A percentile compares a stretch with the other conserved stretches of the same genome.
These are phyloP conservation scores for Euzophera pinguis DNA, from an alignment of 2,888 invertebrate genomes.

Conservation along the genomic window DNA sequence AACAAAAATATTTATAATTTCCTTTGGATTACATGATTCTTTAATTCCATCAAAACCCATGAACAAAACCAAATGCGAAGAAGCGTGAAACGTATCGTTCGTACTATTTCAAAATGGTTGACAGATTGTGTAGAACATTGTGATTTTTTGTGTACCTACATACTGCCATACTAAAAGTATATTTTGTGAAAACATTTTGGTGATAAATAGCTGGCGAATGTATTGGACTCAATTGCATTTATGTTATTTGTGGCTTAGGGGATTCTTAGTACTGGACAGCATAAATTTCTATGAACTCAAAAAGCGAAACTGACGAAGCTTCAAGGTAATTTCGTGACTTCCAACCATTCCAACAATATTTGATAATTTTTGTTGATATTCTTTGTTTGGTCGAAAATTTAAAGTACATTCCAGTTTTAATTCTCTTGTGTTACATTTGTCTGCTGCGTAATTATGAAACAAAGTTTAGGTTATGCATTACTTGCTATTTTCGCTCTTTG, in stretches of 20 bases:
- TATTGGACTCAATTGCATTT: slow-evolving; percentile 43
- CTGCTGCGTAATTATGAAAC: slow-evolving; percentile 38
- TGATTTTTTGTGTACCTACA: slow-evolving; percentile 48
- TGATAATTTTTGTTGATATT: slow-evolving; percentile 14
- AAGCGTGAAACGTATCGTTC: slow-evolving; percentile 29
- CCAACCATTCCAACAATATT: not conserved
- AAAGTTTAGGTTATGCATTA: slow-evolving; percentile 66
- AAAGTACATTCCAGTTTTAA: not conserved
- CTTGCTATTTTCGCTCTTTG: slow-evolving; percentile 71
- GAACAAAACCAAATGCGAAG: too few relatives aligned
- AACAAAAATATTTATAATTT: too few relatives aligned
- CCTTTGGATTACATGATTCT: too few relatives aligned
- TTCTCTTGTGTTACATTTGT: slow-evolving; percentile 21
- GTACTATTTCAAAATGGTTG: slow-evolving; percentile 56
- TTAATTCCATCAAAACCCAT: too few relatives aligned
- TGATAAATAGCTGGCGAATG: slow-evolving; percentile 38
- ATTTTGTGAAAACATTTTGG: slow-evolving; percentile 39
- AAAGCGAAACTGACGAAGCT: slow-evolving; percentile 79
- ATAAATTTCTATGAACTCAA: slow-evolving; percentile 77
- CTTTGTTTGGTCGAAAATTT: slow-evolving; percentile 9
- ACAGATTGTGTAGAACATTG: slow-evolving; percentile 57
- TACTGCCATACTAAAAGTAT: slow-evolving; percentile 35
- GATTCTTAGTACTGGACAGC: slow-evolving; percentile 50
- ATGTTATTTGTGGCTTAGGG: slow-evolving; percentile 45
- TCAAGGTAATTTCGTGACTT: slow-evolving; percentile 60